Percentiles rank a stretch among this genome's conserved stretches.
These are phyloP conservation scores for Oreochromis grahami DNA, from an alignment of 2,797 vertebrate genomes.

Conservation along the genomic window DNA sequence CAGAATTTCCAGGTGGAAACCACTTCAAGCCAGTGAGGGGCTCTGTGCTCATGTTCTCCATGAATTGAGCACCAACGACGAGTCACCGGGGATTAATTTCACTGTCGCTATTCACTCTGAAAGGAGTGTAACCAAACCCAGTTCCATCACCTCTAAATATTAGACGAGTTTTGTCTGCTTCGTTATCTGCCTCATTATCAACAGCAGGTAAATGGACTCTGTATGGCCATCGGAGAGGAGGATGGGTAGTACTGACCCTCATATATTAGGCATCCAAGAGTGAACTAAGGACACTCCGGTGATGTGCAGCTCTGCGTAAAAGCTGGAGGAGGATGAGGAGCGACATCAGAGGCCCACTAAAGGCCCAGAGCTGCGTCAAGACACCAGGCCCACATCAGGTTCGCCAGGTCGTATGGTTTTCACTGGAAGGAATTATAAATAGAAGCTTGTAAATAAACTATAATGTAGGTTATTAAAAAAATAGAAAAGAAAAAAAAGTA, in stretches of 20 bases:
- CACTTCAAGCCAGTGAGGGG: conserved; percentile 37
- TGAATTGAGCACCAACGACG: conserved; percentile 42
- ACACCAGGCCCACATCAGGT: not conserved
- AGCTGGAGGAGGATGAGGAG: not conserved
- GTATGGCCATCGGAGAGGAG: conserved; percentile 51
- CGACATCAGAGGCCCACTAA: not conserved
- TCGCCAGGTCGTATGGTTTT: conserved; percentile 62
- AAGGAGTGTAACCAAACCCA: conserved; percentile 72
- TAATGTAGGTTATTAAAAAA: not conserved
- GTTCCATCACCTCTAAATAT: conserved; percentile 70
- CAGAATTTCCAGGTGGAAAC: conserved; percentile 75
- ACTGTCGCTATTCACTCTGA: conserved; percentile 65
- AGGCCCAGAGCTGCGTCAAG: not conserved
- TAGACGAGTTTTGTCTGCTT: conserved; percentile 52
- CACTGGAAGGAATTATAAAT: not conserved
- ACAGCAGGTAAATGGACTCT: conserved; percentile 81
- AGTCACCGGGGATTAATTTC: conserved; percentile 70
- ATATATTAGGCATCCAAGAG: conserved; percentile 62
- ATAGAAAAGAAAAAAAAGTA: not conserved
- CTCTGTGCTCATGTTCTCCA: conserved; percentile 26
- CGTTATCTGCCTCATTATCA: conserved; percentile 74
- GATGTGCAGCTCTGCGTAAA: not conserved
- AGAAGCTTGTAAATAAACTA: not conserved
- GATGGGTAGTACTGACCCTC: conserved; percentile 49
- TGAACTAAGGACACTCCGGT: not conserved